A percentile compares a stretch with the other conserved stretches of the same genome.
phyloP scores from a whole-genome alignment of 2,113 vertebrate species.

The Oryzias celebensis region DNA sequence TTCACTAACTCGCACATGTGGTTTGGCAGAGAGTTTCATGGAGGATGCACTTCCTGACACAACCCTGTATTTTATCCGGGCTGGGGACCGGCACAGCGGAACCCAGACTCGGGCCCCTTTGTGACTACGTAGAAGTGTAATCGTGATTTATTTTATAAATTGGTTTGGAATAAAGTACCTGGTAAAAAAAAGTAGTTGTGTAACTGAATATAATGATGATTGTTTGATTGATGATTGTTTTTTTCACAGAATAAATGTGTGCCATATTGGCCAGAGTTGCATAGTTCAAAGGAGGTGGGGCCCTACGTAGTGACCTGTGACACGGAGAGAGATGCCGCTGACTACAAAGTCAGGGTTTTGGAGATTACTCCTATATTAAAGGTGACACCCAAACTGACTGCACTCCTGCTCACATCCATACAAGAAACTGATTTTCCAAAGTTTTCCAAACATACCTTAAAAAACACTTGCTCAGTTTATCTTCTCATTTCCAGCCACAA shows the following conservation, averaged over 20 bases:
- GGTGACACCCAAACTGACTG: slow-evolving; percentile 62
- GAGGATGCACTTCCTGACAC: no score
- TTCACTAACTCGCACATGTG: no score
- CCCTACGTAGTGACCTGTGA: slow-evolving; percentile 75
- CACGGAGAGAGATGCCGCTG: slow-evolving; percentile 77
- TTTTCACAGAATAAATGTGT: slow-evolving; percentile 89
- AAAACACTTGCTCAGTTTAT: background rate
- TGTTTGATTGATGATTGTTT: background rate
- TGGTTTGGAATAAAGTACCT: no score
- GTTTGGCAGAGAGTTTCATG: no score
- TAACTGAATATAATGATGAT: no score
- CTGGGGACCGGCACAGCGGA: no score
- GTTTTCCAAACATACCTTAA: background rate
- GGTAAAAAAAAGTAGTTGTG: no score
- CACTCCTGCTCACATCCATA: background rate
- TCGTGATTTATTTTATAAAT: no score
- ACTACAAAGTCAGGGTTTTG: slow-evolving; percentile 86
- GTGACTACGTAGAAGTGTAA: no score
- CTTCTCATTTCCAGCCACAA: slow-evolving; percentile 60
- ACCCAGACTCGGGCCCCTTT: no score
- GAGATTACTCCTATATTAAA: slow-evolving; percentile 72
- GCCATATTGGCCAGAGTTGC: slow-evolving; percentile 88
- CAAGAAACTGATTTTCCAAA: background rate
- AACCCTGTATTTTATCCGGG: no score
- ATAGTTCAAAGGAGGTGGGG: slow-evolving; percentile 73